A percentile compares a stretch with the other conserved stretches of the same genome.
Conservation (phyloP, 92 coral and sea anemone species). For the Ricordea florida region DNA sequence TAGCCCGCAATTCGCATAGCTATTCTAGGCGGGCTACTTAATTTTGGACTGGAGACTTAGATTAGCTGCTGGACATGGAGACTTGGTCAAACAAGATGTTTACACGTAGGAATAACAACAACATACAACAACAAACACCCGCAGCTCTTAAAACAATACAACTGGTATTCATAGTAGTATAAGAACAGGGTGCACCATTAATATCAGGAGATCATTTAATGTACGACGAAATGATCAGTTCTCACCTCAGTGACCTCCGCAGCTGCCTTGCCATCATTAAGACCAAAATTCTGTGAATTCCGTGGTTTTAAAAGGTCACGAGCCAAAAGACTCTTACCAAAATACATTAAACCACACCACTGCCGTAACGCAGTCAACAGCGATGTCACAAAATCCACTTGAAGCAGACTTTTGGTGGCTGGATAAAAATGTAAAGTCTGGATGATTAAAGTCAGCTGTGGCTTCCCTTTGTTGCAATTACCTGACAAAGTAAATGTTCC, state of each 20-base stretch:
- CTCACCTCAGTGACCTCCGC: conserved; percentile 14
- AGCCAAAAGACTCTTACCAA: conserved; percentile 68
- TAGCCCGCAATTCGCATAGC: too few relatives aligned
- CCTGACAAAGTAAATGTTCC: background rate
- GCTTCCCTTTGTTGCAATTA: background rate
- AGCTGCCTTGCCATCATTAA: conserved; percentile 5
- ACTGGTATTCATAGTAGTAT: too few relatives aligned
- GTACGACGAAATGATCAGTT: too few relatives aligned
- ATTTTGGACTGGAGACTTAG: too few relatives aligned
- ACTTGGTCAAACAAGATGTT: too few relatives aligned
- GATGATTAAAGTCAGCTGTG: conserved; percentile 36
- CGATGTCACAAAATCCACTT: conserved; percentile 62
- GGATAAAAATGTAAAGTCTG: conserved; percentile 51
- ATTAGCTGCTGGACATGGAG: too few relatives aligned
- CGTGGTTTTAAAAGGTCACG: conserved; percentile 86
- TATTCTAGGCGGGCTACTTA: too few relatives aligned
- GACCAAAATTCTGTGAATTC: conserved; percentile 55
- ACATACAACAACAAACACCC: too few relatives aligned
- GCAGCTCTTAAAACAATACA: too few relatives aligned
- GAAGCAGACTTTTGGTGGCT: conserved; percentile 37
- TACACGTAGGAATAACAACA: too few relatives aligned
- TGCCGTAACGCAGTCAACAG: conserved; percentile 79
- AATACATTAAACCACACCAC: conserved; percentile 77
- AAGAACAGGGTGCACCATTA: too few relatives aligned
- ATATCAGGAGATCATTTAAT: too few relatives aligned